A percentile compares a stretch with the other conserved stretches of the same genome.
These are phyloP conservation scores for Gnatocerus cornutus DNA, from an alignment of 2,888 invertebrate species.

Conservation along the genomic window DNA sequence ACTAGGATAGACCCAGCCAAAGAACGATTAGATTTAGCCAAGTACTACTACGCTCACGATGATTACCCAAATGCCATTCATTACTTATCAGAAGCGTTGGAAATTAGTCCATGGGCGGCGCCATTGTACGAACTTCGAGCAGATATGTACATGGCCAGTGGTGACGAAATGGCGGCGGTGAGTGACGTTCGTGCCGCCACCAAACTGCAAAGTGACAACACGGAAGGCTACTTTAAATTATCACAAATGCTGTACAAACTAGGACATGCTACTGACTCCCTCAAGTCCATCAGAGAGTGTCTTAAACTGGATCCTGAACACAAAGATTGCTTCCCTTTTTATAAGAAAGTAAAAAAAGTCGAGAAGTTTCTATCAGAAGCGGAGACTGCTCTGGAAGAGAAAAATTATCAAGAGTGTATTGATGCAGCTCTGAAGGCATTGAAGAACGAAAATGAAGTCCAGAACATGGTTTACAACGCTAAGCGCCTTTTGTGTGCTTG, in stretches of 20 bases:
- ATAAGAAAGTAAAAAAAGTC: conserved; percentile 96
- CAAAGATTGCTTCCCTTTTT: conserved; percentile 95
- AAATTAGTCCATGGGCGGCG: conserved; percentile 92
- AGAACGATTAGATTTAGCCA: conserved; percentile 78
- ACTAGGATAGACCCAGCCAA: conserved; percentile 78
- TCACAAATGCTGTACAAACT: conserved; percentile 89
- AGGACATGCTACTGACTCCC: conserved; percentile 92
- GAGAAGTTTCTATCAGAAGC: conserved; percentile 85
- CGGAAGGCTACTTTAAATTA: conserved; percentile 88
- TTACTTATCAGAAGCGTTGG: conserved; percentile 79
- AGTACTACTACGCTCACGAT: conserved; percentile 76
- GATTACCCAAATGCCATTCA: conserved; percentile 77
- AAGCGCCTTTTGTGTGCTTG: conserved; percentile 89
- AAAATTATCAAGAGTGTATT: conserved; percentile 81
- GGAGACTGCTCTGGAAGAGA: conserved; percentile 75
- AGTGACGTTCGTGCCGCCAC: conserved; percentile 93
- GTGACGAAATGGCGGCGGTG: conserved; percentile 90
- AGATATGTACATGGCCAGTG: conserved; percentile 84
- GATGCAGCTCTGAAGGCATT: conserved; percentile 79
- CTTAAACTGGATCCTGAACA: conserved; percentile 98
- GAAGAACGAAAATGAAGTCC: conserved; percentile 80
- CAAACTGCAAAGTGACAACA: conserved; percentile 93
- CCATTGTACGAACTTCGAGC: conserved; percentile 88
- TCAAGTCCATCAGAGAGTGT: conserved; percentile 97
- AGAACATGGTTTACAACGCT: conserved; percentile 83